phyloP scores from a whole-genome alignment of 2,797 vertebrate species.

The Leucoraja ocellata region DNA sequence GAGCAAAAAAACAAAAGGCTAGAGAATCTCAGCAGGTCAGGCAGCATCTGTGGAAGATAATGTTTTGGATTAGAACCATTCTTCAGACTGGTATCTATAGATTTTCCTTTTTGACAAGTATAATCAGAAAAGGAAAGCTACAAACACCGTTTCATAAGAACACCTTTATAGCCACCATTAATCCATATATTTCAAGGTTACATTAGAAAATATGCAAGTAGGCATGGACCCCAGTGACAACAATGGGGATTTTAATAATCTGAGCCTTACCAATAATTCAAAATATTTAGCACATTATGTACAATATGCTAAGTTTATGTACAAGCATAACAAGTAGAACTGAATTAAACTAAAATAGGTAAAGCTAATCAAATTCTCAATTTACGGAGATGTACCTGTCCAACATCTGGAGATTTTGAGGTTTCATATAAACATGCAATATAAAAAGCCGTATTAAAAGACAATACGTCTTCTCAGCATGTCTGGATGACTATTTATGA shows the following conservation, averaged over 20 bases:
- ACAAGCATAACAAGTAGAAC: not conserved
- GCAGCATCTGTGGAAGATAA: too few species aligned
- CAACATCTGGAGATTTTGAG: not conserved
- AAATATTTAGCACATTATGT: not conserved
- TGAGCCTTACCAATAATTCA: conserved; percentile 17
- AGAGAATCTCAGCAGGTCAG: too few species aligned
- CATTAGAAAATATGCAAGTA: not conserved
- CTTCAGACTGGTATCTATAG: not conserved
- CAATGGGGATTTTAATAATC: not conserved
- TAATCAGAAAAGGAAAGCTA: not conserved
- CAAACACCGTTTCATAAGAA: not conserved
- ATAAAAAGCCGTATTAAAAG: not conserved
- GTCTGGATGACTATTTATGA: not conserved
- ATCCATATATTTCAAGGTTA: not conserved
- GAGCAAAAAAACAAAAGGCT: too few species aligned
- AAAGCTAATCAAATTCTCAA: not conserved
- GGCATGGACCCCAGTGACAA: not conserved
- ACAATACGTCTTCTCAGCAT: not conserved
- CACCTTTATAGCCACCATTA: not conserved
- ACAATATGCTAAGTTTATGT: too few species aligned
- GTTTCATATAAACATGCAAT: not conserved
- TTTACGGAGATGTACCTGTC: not conserved
- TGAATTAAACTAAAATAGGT: not conserved
- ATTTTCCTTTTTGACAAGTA: not conserved
- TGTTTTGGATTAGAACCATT: too few species aligned